phyloP scores from a whole-genome alignment of 1,140 invertebrate species.

The Glossosoma conforme region DNA sequence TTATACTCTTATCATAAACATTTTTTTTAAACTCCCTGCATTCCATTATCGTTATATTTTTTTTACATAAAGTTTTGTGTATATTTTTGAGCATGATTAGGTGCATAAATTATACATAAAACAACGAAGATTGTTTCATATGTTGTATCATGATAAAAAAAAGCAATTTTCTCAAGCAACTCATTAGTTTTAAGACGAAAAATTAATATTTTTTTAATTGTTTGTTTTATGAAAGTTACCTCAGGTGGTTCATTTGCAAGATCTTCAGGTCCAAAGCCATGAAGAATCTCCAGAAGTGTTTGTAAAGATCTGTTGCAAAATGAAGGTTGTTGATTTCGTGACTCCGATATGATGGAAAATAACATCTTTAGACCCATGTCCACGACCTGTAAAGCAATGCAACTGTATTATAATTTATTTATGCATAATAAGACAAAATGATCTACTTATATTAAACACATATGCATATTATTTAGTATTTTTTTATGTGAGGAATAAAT shows the following conservation, averaged over 20 bases:
- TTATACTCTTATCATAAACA: too few relatives aligned
- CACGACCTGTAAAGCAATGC: conserved; percentile 79
- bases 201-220: neutral
- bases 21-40: too few relatives aligned
- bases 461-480: too few relatives aligned
- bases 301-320: conserved; percentile 83
- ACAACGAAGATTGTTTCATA: too few relatives aligned
- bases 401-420: too few relatives aligned
- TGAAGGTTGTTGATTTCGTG: conserved; percentile 69
- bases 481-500: too few relatives aligned
- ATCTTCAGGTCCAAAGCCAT: conserved; percentile 84
- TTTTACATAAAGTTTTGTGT: too few relatives aligned
- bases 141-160: too few relatives aligned
- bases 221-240: conserved; percentile 30
- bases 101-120: too few relatives aligned
- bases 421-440: conserved; percentile 1
- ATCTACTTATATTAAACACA: neutral
- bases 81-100: too few relatives aligned
- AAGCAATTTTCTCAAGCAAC: too few relatives aligned
- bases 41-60: too few relatives aligned
- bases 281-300: conserved; percentile 85
- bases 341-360: conserved; percentile 87
- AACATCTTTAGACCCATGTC: conserved; percentile 85
- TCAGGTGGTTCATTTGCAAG: conserved; percentile 56
- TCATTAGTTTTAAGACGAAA: neutral